A percentile compares a stretch with the other conserved stretches of the same genome.
Evolutionary conservation across 2,797 vertebrate genomes (phyloP).

Genomic region (Varecia variegata): DNA sequence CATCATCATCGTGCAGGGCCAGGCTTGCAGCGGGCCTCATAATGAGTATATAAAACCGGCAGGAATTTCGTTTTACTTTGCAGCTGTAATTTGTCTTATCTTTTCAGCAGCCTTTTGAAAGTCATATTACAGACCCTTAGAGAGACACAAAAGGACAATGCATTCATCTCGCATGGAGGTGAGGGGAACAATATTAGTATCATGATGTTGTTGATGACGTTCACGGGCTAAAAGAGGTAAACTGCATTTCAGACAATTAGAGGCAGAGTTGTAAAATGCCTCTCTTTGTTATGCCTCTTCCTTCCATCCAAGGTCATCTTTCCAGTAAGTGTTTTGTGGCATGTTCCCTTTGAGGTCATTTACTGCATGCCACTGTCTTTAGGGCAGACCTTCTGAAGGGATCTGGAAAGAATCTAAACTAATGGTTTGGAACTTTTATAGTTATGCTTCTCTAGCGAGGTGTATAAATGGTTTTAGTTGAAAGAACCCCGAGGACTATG

Average conservation of each 20-base stretch:
- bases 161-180: background rate
- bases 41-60: background rate
- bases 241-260: conserved; percentile 3
- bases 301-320: conserved; percentile 31
- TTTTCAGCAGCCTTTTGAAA: conserved; percentile 34
- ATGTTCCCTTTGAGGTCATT: conserved; percentile 57
- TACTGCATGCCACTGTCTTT: conserved; percentile 66
- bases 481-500: conserved; percentile 71
- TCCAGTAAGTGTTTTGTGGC: conserved; percentile 56
- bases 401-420: conserved; percentile 74
- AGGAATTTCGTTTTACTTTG: background rate
- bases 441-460: conserved; percentile 72
- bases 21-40: background rate
- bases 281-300: conserved; percentile 10
- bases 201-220: background rate
- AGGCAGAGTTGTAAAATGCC: background rate
- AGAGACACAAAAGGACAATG: background rate
- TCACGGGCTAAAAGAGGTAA: background rate
- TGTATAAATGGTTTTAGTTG: conserved; percentile 79
- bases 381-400: conserved; percentile 55
- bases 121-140: background rate
- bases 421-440: conserved; percentile 72
- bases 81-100: background rate
- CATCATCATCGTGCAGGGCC: background rate
- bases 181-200: background rate